Evolutionary conservation across 1,140 invertebrate genomes (phyloP).

Genomic region (Phocides pigmalion): DNA sequence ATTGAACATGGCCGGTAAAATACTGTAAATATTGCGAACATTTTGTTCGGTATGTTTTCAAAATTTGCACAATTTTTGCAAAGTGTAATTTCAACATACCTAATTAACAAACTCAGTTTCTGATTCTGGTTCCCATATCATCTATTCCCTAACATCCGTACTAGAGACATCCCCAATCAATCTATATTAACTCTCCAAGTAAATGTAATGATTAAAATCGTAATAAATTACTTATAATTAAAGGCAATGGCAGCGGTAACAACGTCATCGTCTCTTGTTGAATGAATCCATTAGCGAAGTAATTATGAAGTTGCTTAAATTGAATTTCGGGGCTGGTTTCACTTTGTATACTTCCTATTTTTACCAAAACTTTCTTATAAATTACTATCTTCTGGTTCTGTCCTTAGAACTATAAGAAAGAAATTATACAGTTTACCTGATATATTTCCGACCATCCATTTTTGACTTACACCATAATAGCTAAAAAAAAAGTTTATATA

Average conservation of each 20-base stretch:
- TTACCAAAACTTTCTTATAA: neutral
- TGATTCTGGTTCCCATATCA: no score
- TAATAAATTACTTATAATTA: neutral
- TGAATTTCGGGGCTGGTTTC: neutral
- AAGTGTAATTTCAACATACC: no score
- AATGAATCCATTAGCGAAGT: slow-evolving; percentile 17
- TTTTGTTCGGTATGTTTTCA: no score
- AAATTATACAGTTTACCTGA: neutral
- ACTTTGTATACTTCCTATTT: slow-evolving; percentile 7
- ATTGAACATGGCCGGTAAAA: no score
- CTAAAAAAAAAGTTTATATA: no score
- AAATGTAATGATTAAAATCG: neutral
- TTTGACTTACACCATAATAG: no score
- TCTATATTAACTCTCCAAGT: neutral
- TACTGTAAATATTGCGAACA: no score
- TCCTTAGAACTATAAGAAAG: neutral
- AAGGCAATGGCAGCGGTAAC: neutral
- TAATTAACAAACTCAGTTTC: no score
- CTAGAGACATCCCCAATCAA: neutral
- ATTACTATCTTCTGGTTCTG: no score
- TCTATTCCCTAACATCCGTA: no score
- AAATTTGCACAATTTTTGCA: no score
- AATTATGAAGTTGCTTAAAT: slow-evolving; percentile 11
- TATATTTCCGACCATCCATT: neutral
- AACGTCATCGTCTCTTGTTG: slow-evolving; percentile 2